These are phyloP conservation scores for Ciconia maguari DNA, from an alignment of 2,113 vertebrate genomes.

Conservation along the genomic window DNA sequence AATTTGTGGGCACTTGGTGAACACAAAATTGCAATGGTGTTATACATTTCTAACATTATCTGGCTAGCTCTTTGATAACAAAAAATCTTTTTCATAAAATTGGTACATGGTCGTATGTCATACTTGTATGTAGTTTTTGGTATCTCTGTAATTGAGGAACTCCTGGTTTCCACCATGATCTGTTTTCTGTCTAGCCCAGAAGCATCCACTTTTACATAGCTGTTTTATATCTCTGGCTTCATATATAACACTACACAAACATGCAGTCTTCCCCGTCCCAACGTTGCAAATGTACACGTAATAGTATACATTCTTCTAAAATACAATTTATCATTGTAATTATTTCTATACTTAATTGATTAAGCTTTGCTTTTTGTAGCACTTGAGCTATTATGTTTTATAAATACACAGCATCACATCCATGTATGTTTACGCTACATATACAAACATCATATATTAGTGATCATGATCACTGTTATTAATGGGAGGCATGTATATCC, in stretches of 20 bases:
- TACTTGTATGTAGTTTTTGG: neutral
- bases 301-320: neutral
- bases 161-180: neutral
- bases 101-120: neutral
- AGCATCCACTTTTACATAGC: neutral
- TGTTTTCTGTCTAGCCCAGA: neutral
- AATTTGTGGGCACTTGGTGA: neutral
- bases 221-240: neutral
- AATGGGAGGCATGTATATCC: neutral
- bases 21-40: neutral
- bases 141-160: neutral
- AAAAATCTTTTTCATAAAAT: neutral
- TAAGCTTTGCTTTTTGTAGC: neutral
- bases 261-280: neutral
- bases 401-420: neutral
- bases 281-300: neutral
- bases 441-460: neutral
- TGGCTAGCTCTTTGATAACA: neutral
- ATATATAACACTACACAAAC: neutral
- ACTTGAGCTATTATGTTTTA: neutral
- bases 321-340: neutral
- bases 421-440: neutral
- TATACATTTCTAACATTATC: neutral
- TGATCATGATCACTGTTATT: neutral
- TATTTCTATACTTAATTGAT: neutral